Conservation (phyloP, 92 coral and sea anemone genomes). For the Zoanthus sociatus region DNA sequence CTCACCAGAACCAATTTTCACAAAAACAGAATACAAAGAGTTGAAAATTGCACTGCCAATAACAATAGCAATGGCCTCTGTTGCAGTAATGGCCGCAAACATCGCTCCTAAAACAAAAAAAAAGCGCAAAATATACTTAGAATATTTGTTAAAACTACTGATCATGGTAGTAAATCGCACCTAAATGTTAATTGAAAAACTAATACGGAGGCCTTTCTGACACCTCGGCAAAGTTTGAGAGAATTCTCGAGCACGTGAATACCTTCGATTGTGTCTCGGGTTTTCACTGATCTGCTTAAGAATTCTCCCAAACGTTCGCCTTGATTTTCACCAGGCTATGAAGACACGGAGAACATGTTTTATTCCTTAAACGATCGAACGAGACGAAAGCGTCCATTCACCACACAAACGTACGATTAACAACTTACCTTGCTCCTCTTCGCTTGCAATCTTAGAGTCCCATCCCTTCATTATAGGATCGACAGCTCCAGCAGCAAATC, state of each 20-base stretch:
- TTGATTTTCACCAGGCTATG: no score
- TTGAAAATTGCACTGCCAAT: neutral
- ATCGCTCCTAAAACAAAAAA: slow-evolving; percentile 13
- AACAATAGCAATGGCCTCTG: neutral
- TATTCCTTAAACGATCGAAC: no score
- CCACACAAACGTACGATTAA: neutral
- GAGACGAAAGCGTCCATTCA: neutral
- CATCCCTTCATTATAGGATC: slow-evolving; percentile 14
- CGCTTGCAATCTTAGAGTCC: neutral
- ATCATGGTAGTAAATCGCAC: neutral
- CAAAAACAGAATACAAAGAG: neutral
- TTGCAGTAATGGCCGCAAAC: slow-evolving; percentile 1
- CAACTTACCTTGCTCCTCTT: neutral
- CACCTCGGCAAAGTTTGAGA: no score
- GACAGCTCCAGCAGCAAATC: neutral
- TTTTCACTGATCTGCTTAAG: no score
- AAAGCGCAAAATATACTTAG: neutral
- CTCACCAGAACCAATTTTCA: neutral
- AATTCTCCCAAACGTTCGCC: no score
- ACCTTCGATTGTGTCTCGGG: no score
- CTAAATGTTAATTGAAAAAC: neutral
- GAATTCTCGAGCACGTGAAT: no score
- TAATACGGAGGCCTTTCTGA: no score
- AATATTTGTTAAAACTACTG: neutral
- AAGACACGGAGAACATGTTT: no score